phyloP scores from a whole-genome alignment of 2,888 invertebrate species.

The Sinhomidia bicolor region DNA sequence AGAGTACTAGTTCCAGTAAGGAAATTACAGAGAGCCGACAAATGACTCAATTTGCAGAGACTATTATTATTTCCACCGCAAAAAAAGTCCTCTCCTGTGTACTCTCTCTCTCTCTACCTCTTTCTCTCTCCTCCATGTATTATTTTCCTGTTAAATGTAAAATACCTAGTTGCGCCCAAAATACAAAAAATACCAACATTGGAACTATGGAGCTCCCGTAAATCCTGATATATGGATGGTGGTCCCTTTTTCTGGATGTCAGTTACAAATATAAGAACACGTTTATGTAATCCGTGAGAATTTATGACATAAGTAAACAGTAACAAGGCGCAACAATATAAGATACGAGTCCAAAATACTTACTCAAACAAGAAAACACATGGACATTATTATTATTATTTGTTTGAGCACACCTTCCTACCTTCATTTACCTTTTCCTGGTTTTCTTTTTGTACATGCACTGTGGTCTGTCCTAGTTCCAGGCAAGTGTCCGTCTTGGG shows the following conservation, averaged over 20 bases:
- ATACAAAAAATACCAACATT: neutral
- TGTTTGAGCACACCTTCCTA: neutral
- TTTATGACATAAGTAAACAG: slow-evolving; percentile 6
- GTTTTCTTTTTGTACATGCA: neutral
- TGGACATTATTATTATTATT: neutral
- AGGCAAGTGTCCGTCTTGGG: neutral
- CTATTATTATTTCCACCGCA: too few species aligned
- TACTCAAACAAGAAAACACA: neutral
- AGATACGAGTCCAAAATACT: neutral
- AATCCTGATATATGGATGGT: neutral
- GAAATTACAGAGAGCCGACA: too few species aligned
- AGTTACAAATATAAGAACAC: neutral
- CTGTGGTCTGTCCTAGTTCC: too few species aligned
- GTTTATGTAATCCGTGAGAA: neutral
- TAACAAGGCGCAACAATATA: neutral
- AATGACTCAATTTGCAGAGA: too few species aligned
- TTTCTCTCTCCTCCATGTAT: too few species aligned
- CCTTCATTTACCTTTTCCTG: neutral
- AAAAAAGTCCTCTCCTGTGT: too few species aligned
- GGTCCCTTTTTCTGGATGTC: too few species aligned
- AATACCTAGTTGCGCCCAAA: neutral
- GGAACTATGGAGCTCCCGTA: neutral
- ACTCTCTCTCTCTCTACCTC: too few species aligned
- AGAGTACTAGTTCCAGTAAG: too few species aligned
- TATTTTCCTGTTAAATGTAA: too few species aligned